phyloP scores from a whole-genome alignment of 2,797 vertebrate genomes.

The Sebastes miniatus region DNA sequence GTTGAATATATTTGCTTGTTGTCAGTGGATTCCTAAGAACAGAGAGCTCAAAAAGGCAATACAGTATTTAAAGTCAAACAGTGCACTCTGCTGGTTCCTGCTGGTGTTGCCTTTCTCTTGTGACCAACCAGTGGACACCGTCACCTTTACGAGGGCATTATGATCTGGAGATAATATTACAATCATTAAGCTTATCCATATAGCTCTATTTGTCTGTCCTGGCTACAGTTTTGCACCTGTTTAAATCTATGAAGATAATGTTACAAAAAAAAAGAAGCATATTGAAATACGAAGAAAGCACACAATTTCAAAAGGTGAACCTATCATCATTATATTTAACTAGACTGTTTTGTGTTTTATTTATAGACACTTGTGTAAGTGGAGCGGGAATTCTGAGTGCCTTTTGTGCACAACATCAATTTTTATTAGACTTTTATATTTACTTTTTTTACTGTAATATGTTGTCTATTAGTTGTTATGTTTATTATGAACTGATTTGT shows the following conservation, averaged over 20 bases:
- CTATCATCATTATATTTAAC: constrained; percentile 54
- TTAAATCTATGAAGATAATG: constrained; percentile 34
- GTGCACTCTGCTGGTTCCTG: constrained; percentile 58
- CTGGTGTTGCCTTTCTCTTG: constrained; percentile 44
- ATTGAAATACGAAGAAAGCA: constrained; percentile 64
- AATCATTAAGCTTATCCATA: constrained; percentile 6
- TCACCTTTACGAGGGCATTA: constrained; percentile 24
- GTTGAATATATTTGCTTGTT: constrained; percentile 24
- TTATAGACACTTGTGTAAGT: constrained; percentile 80
- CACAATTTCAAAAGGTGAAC: constrained; percentile 51
- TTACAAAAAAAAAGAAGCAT: constrained; percentile 11
- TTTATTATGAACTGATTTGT: constrained; percentile 62
- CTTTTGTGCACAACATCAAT: constrained; percentile 87
- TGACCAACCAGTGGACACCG: background rate
- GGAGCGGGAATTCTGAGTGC: constrained; percentile 83
- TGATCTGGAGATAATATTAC: constrained; percentile 19
- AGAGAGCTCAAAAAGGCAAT: constrained; percentile 18
- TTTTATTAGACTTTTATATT: constrained; percentile 75
- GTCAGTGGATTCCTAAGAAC: background rate
- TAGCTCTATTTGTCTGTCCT: constrained; percentile 15
- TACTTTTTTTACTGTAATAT: constrained; percentile 66
- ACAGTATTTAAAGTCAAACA: constrained; percentile 37
- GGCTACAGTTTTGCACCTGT: constrained; percentile 42
- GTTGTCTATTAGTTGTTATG: constrained; percentile 62
- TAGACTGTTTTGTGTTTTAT: constrained; percentile 67